These are phyloP conservation scores for Dasypolia templi DNA, from an alignment of 2,888 invertebrate species.

Conservation along the genomic window DNA sequence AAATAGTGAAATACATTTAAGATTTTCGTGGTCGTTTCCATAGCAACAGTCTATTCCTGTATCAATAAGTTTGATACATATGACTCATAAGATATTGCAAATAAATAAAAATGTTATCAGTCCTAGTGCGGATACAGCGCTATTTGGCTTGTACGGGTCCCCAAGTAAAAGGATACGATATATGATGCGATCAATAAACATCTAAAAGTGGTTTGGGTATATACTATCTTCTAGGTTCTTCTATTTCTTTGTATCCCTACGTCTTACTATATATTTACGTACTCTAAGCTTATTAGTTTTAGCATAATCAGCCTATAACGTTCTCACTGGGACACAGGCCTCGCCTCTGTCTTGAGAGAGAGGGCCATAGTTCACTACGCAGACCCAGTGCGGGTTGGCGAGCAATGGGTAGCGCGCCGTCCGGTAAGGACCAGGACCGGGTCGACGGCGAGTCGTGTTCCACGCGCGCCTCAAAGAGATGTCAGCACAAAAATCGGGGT, in stretches of 20 bases:
- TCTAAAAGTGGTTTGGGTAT: constrained; percentile 32
- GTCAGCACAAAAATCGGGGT: too few relatives aligned
- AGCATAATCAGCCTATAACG: too few relatives aligned
- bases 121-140: constrained; percentile 28
- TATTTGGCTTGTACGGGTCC: constrained; percentile 46
- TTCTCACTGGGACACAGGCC: too few relatives aligned
- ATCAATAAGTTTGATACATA: constrained; percentile 21
- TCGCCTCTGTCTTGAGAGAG: too few relatives aligned
- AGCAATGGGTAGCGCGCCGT: too few relatives aligned
- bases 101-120: constrained; percentile 56
- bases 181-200: constrained; percentile 42
- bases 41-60: constrained; percentile 8
- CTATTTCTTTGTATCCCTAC: neutral
- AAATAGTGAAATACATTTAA: too few relatives aligned
- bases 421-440: too few relatives aligned
- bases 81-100: constrained; percentile 29
- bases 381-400: too few relatives aligned
- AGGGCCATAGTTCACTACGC: too few relatives aligned
- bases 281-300: too few relatives aligned
- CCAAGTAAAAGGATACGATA: constrained; percentile 46
- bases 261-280: neutral
- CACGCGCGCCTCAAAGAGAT: too few relatives aligned
- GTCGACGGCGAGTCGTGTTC: too few relatives aligned
- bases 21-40: neutral
- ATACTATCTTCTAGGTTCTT: neutral